Evolutionary conservation across 2,113 vertebrate genomes (phyloP), one percentile per base, ranked within the genome.

Genomic region (Sprattus sprattus): DNA sequence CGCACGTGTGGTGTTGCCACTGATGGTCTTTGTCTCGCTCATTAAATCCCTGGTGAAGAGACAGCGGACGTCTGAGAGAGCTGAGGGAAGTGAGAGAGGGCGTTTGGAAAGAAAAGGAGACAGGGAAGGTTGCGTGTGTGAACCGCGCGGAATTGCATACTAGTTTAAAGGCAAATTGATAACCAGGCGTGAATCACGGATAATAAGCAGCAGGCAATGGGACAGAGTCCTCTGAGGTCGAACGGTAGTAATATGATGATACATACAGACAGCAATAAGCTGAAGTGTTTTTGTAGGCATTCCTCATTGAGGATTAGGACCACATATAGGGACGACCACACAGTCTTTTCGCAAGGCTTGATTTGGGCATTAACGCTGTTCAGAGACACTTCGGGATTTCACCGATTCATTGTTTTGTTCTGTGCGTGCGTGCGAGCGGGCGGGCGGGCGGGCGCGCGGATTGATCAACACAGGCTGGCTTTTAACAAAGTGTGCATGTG

Each of bases 1-100:
- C 90, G 88, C 93, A 93, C 92, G 90, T 92, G 93, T 92, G 91
- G 87, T 87, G 82, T 25, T 32, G 85, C 90, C 90, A 87, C 88
- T 83, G 91, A 54, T 13, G 49, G 49, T 81, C 52, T 52, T 71
- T 94, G 91, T 94, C 93, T 94, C 92, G 92, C 87, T 85, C 67
- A 25, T 57, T 18, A 81, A 57, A 39, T 57, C 9, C 13, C 45
- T 82, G 39, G 44, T 39, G 67, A 44, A 32, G 88, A 86, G 88
- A 86, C 87, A 78, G 71, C 4, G 71, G 88, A 88, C 90, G 71
- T 78, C 16, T 78, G 28, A 18, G 71, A 15, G 28, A 13, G 71
- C 16, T 39, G 32, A 6, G 39, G 71, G 44, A 78, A 78, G 71
- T 44, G 71, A 52, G 81, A 83, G 22, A 47, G 82, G 28, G 82